Evolutionary conservation across 1,140 invertebrate species (phyloP).

Genomic region (Aphaenogaster floridana): DNA sequence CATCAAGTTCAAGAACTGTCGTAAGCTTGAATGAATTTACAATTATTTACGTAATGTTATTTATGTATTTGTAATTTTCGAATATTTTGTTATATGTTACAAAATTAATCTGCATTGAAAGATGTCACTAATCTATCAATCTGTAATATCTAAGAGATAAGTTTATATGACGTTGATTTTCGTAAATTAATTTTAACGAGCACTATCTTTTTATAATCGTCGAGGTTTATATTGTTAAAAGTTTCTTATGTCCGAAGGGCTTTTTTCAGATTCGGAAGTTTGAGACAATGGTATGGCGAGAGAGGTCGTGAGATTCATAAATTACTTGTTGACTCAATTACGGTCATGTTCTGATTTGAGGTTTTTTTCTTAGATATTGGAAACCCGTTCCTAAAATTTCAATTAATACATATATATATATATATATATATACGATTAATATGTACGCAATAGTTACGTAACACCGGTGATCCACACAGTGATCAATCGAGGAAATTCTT

Average conservation of each 20-base stretch:
- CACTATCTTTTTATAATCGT: background rate
- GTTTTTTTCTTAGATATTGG: background rate
- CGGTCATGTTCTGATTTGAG: background rate
- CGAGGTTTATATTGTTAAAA: background rate
- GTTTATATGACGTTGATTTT: background rate
- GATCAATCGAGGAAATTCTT: slow-evolving; percentile 14
- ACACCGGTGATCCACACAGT: background rate
- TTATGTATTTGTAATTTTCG: background rate
- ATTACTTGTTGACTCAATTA: background rate
- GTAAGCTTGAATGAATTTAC: background rate
- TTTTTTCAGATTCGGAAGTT: background rate
- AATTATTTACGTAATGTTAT: background rate
- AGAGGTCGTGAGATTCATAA: background rate
- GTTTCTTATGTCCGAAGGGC: background rate
- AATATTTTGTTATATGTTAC: background rate
- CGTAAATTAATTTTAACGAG: background rate
- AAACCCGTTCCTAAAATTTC: background rate
- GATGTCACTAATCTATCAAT: background rate
- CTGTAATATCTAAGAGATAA: background rate
- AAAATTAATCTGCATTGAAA: background rate
- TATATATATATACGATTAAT: background rate
- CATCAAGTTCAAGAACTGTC: background rate
- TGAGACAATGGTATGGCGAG: background rate
- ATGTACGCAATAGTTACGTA: background rate
- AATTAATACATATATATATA: slow-evolving; percentile 2